Percentiles rank a stretch among this genome's conserved stretches.
Evolutionary conservation across 2,113 vertebrate species (phyloP).

Genomic region (Siphamia tubifer): DNA sequence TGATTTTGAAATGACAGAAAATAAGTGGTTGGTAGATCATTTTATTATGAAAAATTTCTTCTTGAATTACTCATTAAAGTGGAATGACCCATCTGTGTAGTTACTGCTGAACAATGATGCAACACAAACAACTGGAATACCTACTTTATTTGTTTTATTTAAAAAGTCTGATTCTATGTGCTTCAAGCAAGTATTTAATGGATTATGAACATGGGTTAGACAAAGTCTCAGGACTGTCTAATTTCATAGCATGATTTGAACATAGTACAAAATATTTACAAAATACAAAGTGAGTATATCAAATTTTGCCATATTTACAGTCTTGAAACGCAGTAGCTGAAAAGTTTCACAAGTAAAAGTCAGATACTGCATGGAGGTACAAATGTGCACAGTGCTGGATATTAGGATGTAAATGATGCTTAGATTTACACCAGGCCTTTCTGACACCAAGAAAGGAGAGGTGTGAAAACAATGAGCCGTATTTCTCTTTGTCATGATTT

Average conservation of each 20-base stretch:
- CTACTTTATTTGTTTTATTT: no score
- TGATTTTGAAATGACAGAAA: no score
- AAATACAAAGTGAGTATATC: slow-evolving; percentile 70
- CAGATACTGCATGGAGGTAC: slow-evolving; percentile 4
- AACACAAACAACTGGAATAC: no score
- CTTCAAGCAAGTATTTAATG: slow-evolving; percentile 45
- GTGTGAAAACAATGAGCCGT: no score
- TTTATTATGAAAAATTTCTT: no score
- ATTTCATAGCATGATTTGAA: slow-evolving; percentile 61
- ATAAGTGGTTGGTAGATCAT: no score
- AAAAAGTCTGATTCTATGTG: slow-evolving; percentile 43
- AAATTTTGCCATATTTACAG: slow-evolving; percentile 74
- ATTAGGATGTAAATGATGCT: neutral
- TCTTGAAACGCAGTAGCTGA: slow-evolving; percentile 55
- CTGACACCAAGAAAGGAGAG: no score
- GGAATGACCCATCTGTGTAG: no score
- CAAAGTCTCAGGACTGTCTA: slow-evolving; percentile 31
- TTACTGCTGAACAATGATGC: no score
- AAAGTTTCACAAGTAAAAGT: slow-evolving; percentile 33
- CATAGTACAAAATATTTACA: slow-evolving; percentile 80
- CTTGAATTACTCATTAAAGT: no score
- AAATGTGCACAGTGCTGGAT: slow-evolving; percentile 11
- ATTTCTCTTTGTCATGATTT: no score
- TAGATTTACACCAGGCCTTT: no score
- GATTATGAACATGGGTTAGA: slow-evolving; percentile 42